Percentiles rank a stretch among this genome's conserved stretches.
Conservation (phyloP, 2,888 invertebrate genomes). For the Papilio gigon region DNA sequence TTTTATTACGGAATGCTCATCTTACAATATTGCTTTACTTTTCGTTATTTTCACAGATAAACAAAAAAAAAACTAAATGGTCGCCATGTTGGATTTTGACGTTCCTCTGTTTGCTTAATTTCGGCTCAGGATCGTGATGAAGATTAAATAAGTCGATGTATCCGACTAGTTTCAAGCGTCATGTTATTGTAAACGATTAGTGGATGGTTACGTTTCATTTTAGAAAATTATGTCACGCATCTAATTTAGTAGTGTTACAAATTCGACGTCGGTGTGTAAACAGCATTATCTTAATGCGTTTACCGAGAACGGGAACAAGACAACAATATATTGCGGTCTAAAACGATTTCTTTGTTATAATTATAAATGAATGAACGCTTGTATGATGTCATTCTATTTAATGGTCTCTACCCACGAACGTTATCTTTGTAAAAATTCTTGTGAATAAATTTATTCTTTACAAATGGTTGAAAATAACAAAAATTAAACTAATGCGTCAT, state of each 20-base stretch:
- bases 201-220: neutral
- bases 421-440: constrained; percentile 11
- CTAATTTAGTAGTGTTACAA: neutral
- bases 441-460: constrained; percentile 13
- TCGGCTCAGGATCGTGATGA: too few species aligned
- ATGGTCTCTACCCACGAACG: constrained; percentile 11
- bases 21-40: too few species aligned
- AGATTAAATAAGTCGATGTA: too few species aligned
- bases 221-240: neutral
- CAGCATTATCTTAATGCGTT: constrained; percentile 36
- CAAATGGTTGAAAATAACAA: constrained; percentile 1
- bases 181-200: constrained; percentile 7
- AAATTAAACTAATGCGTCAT: neutral
- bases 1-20: too few species aligned
- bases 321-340: constrained; percentile 18
- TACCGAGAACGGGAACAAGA: constrained; percentile 35
- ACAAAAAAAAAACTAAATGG: too few species aligned
- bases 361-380: constrained; percentile 33
- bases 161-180: too few species aligned
- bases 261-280: constrained; percentile 15
- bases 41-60: too few species aligned
- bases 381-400: constrained; percentile 34
- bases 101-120: too few species aligned
- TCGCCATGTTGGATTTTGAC: too few species aligned
- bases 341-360: constrained; percentile 39